Conservation (phyloP, 2,113 vertebrate genomes). For the Leucopsar rothschildi region DNA sequence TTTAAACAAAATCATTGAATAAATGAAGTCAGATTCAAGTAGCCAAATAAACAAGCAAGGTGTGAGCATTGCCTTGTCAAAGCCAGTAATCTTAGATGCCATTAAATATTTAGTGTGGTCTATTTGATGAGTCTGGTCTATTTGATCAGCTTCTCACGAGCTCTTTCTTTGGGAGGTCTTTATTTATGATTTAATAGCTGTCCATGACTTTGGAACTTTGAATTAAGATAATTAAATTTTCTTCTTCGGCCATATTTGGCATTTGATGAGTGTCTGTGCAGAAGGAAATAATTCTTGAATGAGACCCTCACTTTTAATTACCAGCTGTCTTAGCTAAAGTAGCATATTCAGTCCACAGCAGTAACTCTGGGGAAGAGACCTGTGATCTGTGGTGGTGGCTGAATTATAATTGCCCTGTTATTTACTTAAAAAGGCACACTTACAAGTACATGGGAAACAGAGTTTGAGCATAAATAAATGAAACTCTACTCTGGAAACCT, state of each 20-base stretch:
- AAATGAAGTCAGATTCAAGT: neutral
- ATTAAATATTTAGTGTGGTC: conserved; percentile 69
- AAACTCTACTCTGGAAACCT: neutral
- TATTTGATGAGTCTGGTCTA: conserved; percentile 61
- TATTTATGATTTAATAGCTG: conserved; percentile 42
- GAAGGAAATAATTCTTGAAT: neutral
- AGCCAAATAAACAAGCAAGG: conserved; percentile 21
- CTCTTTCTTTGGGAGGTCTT: neutral
- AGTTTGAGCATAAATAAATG: neutral
- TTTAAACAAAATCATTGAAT: neutral
- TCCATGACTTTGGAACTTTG: neutral
- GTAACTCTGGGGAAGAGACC: neutral
- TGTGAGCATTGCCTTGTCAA: conserved; percentile 35
- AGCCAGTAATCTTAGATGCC: conserved; percentile 70
- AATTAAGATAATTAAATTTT: neutral
- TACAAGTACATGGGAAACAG: neutral
- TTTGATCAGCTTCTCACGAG: conserved; percentile 66
- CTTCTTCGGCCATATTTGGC: neutral
- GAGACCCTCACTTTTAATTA: neutral
- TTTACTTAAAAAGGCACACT: neutral
- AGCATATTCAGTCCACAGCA: neutral
- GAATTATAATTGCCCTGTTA: neutral
- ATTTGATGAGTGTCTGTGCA: neutral
- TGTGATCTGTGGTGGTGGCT: neutral
- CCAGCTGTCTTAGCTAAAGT: neutral